A percentile compares a stretch with the other conserved stretches of the same genome.
These are phyloP conservation scores for Philaenus spumarius DNA, from an alignment of 1,140 invertebrate genomes.

Conservation along the genomic window DNA sequence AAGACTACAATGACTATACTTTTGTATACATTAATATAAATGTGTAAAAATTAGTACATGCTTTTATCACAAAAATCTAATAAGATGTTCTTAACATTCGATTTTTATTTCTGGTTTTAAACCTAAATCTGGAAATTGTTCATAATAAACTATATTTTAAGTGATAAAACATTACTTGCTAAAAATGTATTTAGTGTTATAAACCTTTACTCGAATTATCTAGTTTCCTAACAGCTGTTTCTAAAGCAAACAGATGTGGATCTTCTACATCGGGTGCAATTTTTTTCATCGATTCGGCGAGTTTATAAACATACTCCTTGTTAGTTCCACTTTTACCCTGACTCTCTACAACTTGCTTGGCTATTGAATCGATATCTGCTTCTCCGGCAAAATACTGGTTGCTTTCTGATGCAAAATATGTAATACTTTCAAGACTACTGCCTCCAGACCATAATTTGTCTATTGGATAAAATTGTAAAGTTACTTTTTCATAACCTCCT, in stretches of 20 bases:
- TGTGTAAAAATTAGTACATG: too few species aligned
- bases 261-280: constrained; percentile 63
- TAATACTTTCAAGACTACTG: constrained; percentile 58
- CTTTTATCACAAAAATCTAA: too few species aligned
- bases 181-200: too few species aligned
- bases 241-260: constrained; percentile 69
- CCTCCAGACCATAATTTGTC: constrained; percentile 28
- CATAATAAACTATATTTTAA: too few species aligned
- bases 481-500: constrained; percentile 70
- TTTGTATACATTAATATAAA: too few species aligned
- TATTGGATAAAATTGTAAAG: constrained; percentile 62
- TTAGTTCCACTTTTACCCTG: constrained; percentile 80
- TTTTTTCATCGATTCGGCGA: constrained; percentile 68
- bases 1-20: too few species aligned
- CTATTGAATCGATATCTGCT: constrained; percentile 67
- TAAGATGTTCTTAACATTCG: too few species aligned
- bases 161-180: too few species aligned
- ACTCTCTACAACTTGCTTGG: constrained; percentile 63
- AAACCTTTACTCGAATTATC: not conserved
- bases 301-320: constrained; percentile 79
- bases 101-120: too few species aligned
- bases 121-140: too few species aligned
- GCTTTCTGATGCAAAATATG: constrained; percentile 73
- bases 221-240: constrained; percentile 45
- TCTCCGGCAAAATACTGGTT: constrained; percentile 66